Evolutionary conservation across 1,140 invertebrate species (phyloP).

Genomic region (Helicoverpa zea): DNA sequence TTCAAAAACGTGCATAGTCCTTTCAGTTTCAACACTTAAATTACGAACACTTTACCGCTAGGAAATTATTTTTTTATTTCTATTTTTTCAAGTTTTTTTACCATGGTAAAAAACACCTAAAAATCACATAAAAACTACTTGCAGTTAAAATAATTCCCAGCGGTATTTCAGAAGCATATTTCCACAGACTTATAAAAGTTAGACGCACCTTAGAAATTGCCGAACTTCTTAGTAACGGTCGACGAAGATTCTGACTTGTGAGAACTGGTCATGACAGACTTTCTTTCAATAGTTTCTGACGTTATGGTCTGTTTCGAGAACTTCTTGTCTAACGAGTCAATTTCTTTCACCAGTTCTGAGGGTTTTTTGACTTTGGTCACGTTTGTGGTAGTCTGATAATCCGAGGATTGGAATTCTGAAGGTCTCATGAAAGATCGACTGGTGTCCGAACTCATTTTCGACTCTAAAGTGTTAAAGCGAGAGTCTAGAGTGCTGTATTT

Average conservation of each 20-base stretch:
- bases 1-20: constrained; percentile 27
- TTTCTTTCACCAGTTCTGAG: constrained; percentile 78
- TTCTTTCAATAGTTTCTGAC: constrained; percentile 84
- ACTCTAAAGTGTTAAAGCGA: constrained; percentile 81
- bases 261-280: constrained; percentile 85
- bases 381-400: constrained; percentile 71
- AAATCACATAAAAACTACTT: constrained; percentile 8
- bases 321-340: constrained; percentile 82
- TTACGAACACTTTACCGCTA: background rate
- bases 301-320: constrained; percentile 84
- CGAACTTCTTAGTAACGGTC: constrained; percentile 86
- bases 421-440: constrained; percentile 85
- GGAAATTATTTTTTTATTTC: background rate
- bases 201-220: constrained; percentile 75
- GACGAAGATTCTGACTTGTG: constrained; percentile 85
- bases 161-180: constrained; percentile 1
- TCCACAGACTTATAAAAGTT: background rate
- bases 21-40: constrained; percentile 34
- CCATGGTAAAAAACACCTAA: constrained; percentile 4
- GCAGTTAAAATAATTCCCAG: background rate
- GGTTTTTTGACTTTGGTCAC: constrained; percentile 77
- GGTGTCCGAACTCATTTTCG: constrained; percentile 82
- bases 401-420: constrained; percentile 80
- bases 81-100: background rate
- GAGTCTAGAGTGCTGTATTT: constrained; percentile 81